Evolutionary conservation across 2,113 vertebrate genomes (phyloP).

Genomic region (Steatornis caripensis): DNA sequence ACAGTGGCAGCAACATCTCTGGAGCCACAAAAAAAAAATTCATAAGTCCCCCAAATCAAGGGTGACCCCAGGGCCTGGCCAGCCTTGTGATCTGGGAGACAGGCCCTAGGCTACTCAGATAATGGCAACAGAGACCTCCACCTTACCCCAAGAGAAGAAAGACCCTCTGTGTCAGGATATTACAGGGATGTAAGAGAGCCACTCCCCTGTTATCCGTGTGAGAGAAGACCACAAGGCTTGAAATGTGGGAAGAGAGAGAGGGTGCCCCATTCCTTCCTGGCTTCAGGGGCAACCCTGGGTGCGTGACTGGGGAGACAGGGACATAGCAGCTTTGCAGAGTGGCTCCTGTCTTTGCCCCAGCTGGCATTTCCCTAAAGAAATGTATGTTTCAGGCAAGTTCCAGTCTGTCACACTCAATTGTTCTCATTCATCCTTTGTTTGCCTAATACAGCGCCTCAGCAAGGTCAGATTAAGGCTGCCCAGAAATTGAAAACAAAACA

Average conservation of each 20-base stretch:
- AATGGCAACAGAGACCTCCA: neutral
- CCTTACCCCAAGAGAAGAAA: neutral
- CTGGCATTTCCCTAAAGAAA: neutral
- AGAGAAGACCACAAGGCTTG: neutral
- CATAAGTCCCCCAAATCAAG: neutral
- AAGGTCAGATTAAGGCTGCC: neutral
- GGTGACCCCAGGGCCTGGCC: neutral
- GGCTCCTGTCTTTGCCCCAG: neutral
- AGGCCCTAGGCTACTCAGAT: neutral
- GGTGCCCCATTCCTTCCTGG: accelerated
- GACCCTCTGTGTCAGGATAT: neutral
- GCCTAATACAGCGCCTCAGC: neutral
- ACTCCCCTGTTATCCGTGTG: accelerated
- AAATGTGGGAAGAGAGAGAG: neutral
- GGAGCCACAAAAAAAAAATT: neutral
- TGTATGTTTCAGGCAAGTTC: neutral
- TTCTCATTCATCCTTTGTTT: neutral
- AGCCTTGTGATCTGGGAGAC: neutral
- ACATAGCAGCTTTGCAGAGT: neutral
- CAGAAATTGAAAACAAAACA: neutral
- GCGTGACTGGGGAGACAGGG: neutral
- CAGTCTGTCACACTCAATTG: neutral
- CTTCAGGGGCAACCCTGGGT: neutral
- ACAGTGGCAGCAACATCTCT: neutral
- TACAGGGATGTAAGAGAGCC: neutral